Evolutionary conservation across 2,797 vertebrate species (phyloP), one percentile per base, ranked within the genome.

Genomic region (Protosalanx chinensis): DNA sequence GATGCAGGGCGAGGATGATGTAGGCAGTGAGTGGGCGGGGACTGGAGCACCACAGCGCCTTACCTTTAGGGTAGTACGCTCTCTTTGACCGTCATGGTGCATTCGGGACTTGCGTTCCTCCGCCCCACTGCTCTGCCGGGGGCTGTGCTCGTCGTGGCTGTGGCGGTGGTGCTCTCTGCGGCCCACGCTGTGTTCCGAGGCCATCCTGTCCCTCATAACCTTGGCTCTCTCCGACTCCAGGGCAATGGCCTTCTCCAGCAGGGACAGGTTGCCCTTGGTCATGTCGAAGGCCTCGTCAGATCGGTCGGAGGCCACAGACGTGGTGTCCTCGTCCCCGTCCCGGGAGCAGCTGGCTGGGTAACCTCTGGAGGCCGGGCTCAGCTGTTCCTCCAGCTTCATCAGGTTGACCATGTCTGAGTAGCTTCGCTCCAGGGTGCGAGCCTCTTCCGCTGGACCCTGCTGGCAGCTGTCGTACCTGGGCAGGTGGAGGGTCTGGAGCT

Each of bases 31-130:
- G 51, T 15, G 53, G 16, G 51, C 57, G n/a, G 51, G 12, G 23
- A n/a, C 20, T 29, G 57, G 51, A 58, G 30, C 13, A 10, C 29
- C 1, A 20, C 18, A 32, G 16, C 12, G 16, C 29, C 73, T 92
- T 96, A 99, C 97, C 97, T 98, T 98, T 98, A 89, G 94, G 94
- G 94, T 97, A 98, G 92, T 95, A 98, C 81, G 94, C 93, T 93
- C 97, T 96, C 94, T 95, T 98, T 88, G 93, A 83, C 77, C 95
- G 79, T 96, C 95, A 76, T 97, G 96, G 80, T 94, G 93, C 87
- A 95, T 90, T 85, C 94, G 93, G 85, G 94, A 93, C 88, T 92
- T 96, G 79, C 95, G 93, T 78, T 98, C 96, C 78, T 98, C 96
- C 0, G 82, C 87, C 68, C 93, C 91, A 68, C 94, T 91, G 86